Evolutionary conservation across 2,888 invertebrate species (phyloP).

Genomic region (Calameuta pallipes): DNA sequence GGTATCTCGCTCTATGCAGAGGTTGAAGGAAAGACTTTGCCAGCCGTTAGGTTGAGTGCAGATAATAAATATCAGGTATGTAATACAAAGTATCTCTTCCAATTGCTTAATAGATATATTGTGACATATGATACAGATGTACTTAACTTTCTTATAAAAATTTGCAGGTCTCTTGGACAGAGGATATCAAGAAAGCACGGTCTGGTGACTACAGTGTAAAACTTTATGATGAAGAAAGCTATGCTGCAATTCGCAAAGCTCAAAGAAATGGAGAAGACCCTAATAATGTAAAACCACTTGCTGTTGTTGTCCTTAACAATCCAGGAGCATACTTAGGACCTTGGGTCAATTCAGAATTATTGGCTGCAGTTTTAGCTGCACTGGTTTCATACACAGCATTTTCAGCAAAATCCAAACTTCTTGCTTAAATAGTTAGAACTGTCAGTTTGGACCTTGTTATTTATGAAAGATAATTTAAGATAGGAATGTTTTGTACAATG

Average conservation of each 20-base stretch:
- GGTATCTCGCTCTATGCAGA: conserved; percentile 88
- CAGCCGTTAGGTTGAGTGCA: conserved; percentile 81
- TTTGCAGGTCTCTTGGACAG: conserved; percentile 90
- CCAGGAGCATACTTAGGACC: conserved; percentile 90
- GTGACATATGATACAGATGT: not conserved
- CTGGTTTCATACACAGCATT: conserved; percentile 89
- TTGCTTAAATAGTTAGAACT: conserved; percentile 69
- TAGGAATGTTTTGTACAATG: conserved; percentile 7
- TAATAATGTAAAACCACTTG: conserved; percentile 75
- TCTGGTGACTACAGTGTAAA: conserved; percentile 85
- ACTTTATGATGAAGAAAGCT: conserved; percentile 93
- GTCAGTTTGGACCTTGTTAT: not conserved
- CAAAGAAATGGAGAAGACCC: conserved; percentile 79
- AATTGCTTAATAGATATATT: not conserved
- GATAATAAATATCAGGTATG: conserved; percentile 86
- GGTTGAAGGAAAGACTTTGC: conserved; percentile 85
- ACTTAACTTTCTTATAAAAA: conserved; percentile 39
- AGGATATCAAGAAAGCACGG: conserved; percentile 84
- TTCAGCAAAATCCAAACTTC: conserved; percentile 83
- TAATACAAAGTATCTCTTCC: not conserved
- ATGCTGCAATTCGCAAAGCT: conserved; percentile 86
- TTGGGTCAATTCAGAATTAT: conserved; percentile 91
- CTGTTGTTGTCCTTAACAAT: conserved; percentile 78
- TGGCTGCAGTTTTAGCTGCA: conserved; percentile 83
- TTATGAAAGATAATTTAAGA: conserved; percentile 15